Base-by-base conservation (phyloP, 53 echinoderm and acorn worm species). In the Mesocentrotus franciscanus region DNA sequence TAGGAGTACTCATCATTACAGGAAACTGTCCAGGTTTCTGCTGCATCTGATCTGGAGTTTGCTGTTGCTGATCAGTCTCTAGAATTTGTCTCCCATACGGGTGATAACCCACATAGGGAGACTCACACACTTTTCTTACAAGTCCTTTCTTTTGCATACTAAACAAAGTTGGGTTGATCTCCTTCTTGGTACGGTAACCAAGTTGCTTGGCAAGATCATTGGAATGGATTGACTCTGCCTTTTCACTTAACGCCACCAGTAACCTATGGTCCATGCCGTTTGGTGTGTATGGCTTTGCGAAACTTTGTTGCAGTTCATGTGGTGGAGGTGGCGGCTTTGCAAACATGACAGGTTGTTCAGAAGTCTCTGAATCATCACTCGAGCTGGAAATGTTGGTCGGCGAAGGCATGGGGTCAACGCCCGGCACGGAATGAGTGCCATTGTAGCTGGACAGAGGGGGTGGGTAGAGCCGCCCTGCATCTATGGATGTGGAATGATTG, bases 101-200 rank as follows among this genome's bases (percentile, higher is more conserved):
- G 97, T 97, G 29, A 98, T 95, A 20, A 97, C 92, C 98, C 98
- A 98, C 39, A 96, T 90, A 8, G 98, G 98, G 98, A 2, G 96
- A 94, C 20, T 97, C 95, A 17, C 96, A 96, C 59, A 98, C 98
- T 95, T 97, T 98, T 22, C 96, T 61, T 1, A 97, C 97, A 71
- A 96, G 95, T 27, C 96, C 97, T 76, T 95, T 95, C 90, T 96
- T 98, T 83, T 98, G 97, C 97, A 97, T 96, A 32, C 94, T 93
- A 66, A 97, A 98, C 34, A 98, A 90, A 18, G 97, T 98, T 8
- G 97, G 97, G 92, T 98, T 98, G 85, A 98, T 97, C 71, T 97
- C 97, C 61, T 96, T 97, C 66, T 97, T 97, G 95, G 94, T 95
- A 16, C 95, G 96, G 4, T 95, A 90, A 18, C 98, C 98, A 17